phyloP scores from a whole-genome alignment of 1,140 invertebrate genomes.

The Physella acuta region DNA sequence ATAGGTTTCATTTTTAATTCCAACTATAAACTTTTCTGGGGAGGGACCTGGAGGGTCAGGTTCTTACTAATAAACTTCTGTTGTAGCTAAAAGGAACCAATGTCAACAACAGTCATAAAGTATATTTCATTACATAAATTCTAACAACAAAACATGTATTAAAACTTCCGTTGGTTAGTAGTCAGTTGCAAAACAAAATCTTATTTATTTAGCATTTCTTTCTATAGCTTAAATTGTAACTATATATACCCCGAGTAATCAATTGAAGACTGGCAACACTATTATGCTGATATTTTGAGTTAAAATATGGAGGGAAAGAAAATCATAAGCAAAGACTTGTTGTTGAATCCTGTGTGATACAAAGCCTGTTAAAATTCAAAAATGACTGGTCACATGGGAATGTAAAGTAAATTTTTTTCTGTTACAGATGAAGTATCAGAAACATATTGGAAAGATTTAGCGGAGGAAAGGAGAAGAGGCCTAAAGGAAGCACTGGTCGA shows the following conservation, averaged over 20 bases:
- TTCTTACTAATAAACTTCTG: background rate
- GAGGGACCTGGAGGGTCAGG: background rate
- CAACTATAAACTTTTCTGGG: background rate
- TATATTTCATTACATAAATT: constrained; percentile 3
- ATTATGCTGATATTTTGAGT: too few relatives aligned
- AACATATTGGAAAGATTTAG: constrained; percentile 45
- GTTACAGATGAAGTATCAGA: constrained; percentile 40
- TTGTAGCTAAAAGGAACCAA: background rate
- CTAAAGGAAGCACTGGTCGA: constrained; percentile 45
- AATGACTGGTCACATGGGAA: too few relatives aligned
- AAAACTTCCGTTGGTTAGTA: background rate
- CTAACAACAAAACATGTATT: background rate
- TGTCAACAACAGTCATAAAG: background rate
- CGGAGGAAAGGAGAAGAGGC: constrained; percentile 44
- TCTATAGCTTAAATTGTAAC: too few relatives aligned
- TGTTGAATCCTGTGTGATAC: too few relatives aligned
- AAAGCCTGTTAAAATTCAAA: too few relatives aligned
- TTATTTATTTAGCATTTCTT: background rate
- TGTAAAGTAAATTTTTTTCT: too few relatives aligned
- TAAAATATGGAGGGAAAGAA: too few relatives aligned
- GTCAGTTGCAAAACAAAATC: background rate
- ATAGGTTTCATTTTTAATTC: background rate
- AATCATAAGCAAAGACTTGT: too few relatives aligned
- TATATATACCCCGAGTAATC: too few relatives aligned
- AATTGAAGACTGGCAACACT: too few relatives aligned